A percentile compares a stretch with the other conserved stretches of the same genome.
Conservation (phyloP, 2,113 vertebrate species). For the Colistium nudipinnis region DNA sequence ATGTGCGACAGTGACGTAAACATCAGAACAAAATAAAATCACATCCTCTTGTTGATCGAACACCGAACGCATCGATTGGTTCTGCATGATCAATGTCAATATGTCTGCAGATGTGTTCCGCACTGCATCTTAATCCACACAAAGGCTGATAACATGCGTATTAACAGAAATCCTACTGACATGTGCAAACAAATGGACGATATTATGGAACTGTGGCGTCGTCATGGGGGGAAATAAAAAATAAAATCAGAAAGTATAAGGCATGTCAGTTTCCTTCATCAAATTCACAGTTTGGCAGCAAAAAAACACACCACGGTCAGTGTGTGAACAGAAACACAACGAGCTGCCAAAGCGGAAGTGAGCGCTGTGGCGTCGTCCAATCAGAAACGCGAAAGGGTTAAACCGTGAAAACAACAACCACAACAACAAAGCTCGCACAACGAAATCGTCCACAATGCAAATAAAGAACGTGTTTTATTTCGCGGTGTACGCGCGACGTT, state of each 20-base stretch:
- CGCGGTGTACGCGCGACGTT: neutral
- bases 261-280: neutral
- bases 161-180: neutral
- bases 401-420: constrained; percentile 18
- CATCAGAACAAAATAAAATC: too few species aligned
- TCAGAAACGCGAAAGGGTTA: constrained; percentile 67
- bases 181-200: neutral
- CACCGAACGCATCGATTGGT: too few species aligned
- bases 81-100: neutral
- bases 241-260: neutral
- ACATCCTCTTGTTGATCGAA: too few species aligned
- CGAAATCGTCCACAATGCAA: neutral
- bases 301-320: neutral
- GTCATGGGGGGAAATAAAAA: neutral
- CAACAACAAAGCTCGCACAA: neutral
- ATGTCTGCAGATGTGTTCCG: neutral
- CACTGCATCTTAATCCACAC: neutral
- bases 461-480: neutral
- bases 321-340: neutral
- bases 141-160: neutral
- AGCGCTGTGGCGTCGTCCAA: constrained; percentile 53
- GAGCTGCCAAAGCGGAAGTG: constrained; percentile 66
- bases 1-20: too few species aligned
- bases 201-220: neutral
- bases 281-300: neutral